A percentile compares a stretch with the other conserved stretches of the same genome.
Conservation (phyloP, 2,888 invertebrate species). For the Mimumesa dahlbomi region DNA sequence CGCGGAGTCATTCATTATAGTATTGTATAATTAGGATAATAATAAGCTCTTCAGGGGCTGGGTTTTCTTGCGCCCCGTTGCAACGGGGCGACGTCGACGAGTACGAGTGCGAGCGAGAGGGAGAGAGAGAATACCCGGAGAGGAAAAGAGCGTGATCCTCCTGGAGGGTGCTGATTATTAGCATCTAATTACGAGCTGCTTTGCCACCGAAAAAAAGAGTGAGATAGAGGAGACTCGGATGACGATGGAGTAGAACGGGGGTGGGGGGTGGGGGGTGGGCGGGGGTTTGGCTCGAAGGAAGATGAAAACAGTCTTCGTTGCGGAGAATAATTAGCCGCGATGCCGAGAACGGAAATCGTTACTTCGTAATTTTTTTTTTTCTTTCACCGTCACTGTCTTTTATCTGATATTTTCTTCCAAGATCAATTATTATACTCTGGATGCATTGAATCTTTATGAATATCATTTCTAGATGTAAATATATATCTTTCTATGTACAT, state of each 20-base stretch:
- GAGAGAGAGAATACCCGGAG: slow-evolving; percentile 38
- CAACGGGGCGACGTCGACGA: slow-evolving; percentile 63
- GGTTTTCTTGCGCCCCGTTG: slow-evolving; percentile 74
- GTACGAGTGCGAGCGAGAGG: slow-evolving; percentile 51
- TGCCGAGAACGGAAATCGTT: slow-evolving; percentile 35
- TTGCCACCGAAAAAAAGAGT: slow-evolving; percentile 50
- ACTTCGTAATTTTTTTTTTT: slow-evolving; percentile 30
- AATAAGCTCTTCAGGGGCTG: slow-evolving; percentile 77
- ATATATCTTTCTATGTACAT: no score
- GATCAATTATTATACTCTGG: no score
- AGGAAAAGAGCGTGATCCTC: slow-evolving; percentile 51
- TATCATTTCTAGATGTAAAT: no score
- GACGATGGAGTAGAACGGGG: slow-evolving; percentile 14
- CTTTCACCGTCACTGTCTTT: no score
- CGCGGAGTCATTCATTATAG: slow-evolving; percentile 76
- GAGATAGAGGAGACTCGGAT: slow-evolving; percentile 7
- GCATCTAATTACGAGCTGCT: slow-evolving; percentile 75
- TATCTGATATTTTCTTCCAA: no score
- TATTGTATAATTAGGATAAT: slow-evolving; percentile 80
- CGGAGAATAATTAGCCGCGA: slow-evolving; percentile 43
- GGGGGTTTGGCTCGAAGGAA: not conserved
- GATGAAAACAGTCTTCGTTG: slow-evolving; percentile 47
- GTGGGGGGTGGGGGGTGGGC: no score
- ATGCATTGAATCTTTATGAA: no score
- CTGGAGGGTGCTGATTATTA: slow-evolving; percentile 75